Base-by-base conservation (phyloP, 2,113 vertebrate genomes). In the Paratilapia polleni region DNA sequence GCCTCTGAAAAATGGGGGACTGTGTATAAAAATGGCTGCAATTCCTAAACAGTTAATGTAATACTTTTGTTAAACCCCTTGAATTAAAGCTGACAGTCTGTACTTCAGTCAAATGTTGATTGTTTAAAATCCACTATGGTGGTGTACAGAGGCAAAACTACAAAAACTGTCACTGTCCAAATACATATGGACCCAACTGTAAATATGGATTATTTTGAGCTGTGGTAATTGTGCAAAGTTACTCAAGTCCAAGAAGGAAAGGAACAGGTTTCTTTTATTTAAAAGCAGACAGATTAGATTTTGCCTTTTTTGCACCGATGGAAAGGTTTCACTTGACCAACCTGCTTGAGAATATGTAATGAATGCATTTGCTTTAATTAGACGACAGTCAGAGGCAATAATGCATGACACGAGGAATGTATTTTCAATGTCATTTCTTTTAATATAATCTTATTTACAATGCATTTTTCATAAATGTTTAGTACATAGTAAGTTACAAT, bases 391-490 rank as follows among this genome's bases (percentile, higher is more conserved):
- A 43, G 2, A 14, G 22, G 70, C 2, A 86, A 82, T 31, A 61
- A 84, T 24, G 5, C 36, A 87, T 11, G 52, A 75, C 47, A 80
- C 88, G 66, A 28, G 10, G 1, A 34, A 78, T 57, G 28, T 89
- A 92, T 90, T 92, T 95, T 93, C 91, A 95, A 95, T 94, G 91
- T 95, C 93, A 93, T 96, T 91, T 96, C 89, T 95, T 96, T 96
- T 94, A 95, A 96, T 96, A 96, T 95, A 96, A 96, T 96, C 95
- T 96, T 96, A 96, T 96, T 96, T 96, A 96, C 96, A 96, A 88
- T 75, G 90, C 95, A 95, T 92, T 94, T 93, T 93, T 93, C 95
- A 96, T 95, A 95, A 95, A 96, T 96, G 94, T 96, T 96, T 94
- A 96, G 94, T 95, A 96, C 95, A 96, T 96, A 93, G 95, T 95